Percentiles rank a stretch among this genome's conserved stretches.
phyloP scores from a whole-genome alignment of 2,797 vertebrate species.

The Odontamblyopus lacepedii region DNA sequence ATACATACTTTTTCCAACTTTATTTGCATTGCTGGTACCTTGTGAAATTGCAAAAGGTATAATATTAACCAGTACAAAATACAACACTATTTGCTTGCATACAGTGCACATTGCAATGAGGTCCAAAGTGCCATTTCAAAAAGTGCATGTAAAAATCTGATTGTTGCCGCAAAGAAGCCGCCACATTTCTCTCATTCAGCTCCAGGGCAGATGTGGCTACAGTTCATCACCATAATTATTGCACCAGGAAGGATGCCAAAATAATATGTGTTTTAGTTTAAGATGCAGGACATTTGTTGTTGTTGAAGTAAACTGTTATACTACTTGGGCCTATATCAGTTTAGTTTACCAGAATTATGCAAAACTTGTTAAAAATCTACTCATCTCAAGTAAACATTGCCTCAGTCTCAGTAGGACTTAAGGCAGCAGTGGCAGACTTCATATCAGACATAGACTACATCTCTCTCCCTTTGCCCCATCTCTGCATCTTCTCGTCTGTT shows the following conservation, averaged over 20 bases:
- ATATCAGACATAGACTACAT: neutral
- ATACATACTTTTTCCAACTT: neutral
- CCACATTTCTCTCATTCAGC: neutral
- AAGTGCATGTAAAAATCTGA: neutral
- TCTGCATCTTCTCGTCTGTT: slow-evolving; percentile 17
- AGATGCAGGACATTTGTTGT: too few relatives aligned
- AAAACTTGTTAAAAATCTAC: neutral
- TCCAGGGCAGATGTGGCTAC: neutral
- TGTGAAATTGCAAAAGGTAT: too few relatives aligned
- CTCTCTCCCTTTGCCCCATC: slow-evolving; percentile 9
- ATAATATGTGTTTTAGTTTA: too few relatives aligned
- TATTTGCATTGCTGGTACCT: too few relatives aligned
- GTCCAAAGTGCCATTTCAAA: neutral
- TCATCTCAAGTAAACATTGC: neutral
- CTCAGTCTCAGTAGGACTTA: neutral
- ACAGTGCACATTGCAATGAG: neutral
- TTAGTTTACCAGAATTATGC: neutral
- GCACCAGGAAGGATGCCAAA: neutral
- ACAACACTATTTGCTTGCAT: too few relatives aligned
- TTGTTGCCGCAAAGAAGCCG: neutral
- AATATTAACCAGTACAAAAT: neutral
- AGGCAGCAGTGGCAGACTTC: slow-evolving; percentile 5
- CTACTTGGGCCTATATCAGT: neutral
- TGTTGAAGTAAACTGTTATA: neutral
- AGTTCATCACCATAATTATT: neutral